phyloP scores from a whole-genome alignment of 2,113 vertebrate species.

The Saccopteryx leptura region DNA sequence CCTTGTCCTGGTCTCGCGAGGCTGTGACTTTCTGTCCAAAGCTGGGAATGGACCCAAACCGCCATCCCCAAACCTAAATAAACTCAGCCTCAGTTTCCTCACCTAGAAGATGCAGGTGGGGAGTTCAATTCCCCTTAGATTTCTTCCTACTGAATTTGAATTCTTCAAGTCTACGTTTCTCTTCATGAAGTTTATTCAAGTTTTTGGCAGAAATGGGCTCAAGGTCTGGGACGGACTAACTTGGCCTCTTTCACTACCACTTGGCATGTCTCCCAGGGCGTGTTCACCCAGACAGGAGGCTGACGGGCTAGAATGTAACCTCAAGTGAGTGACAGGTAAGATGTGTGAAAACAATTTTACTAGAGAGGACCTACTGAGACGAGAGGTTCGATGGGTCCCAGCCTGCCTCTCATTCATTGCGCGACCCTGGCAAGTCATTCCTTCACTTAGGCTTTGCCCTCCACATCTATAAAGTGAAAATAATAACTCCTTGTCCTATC shows the following conservation, averaged over 20 bases:
- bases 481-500: not conserved
- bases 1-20: not conserved
- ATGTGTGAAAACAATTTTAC: not conserved
- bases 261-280: not conserved
- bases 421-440: not conserved
- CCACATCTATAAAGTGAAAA: not conserved
- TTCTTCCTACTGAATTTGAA: not conserved
- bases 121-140: not conserved
- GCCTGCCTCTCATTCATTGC: not conserved
- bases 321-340: not conserved
- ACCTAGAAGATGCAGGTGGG: not conserved
- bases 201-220: not conserved
- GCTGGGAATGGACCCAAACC: not conserved
- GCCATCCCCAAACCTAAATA: fast-evolving
- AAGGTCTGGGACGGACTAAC: not conserved
- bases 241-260: not conserved
- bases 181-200: not conserved
- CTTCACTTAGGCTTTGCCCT: slow-evolving; percentile 4
- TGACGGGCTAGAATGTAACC: not conserved
- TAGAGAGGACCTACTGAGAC: not conserved
- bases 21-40: not conserved
- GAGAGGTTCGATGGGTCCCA: not conserved
- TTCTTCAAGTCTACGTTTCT: not conserved
- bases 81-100: not conserved
- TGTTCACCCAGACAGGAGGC: not conserved